Evolutionary conservation across 2,797 vertebrate species (phyloP).

Genomic region (Triplophysa bombifrons): DNA sequence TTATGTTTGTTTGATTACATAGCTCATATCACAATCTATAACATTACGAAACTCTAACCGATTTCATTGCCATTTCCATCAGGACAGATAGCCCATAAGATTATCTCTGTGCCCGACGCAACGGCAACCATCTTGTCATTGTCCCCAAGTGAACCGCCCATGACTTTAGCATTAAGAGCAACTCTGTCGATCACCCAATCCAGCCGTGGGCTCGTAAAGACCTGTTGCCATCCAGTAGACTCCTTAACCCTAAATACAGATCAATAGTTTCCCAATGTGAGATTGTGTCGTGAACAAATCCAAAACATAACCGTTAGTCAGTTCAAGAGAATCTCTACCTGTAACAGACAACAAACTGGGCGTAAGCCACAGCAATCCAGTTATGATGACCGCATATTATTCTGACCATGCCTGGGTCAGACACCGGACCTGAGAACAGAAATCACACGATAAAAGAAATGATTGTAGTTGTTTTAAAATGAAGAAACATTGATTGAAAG

Average conservation of each 20-base stretch:
- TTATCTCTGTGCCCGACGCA: constrained; percentile 84
- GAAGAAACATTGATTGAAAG: too few species aligned
- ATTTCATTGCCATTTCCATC: constrained; percentile 89
- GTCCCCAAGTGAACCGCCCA: constrained; percentile 85
- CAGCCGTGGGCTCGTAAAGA: constrained; percentile 87
- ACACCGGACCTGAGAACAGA: constrained; percentile 66
- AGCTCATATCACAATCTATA: too few species aligned
- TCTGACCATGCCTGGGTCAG: constrained; percentile 84
- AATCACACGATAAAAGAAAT: background rate
- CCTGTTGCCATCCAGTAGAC: constrained; percentile 90
- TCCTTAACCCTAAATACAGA: constrained; percentile 82
- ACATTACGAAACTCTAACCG: constrained; percentile 67
- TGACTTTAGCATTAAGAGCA: constrained; percentile 88
- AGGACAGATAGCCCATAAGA: constrained; percentile 86
- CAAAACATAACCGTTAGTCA: background rate
- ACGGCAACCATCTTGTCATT: constrained; percentile 94
- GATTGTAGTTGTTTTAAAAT: background rate
- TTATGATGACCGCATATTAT: constrained; percentile 90
- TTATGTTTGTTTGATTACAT: too few species aligned
- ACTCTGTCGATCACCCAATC: constrained; percentile 90
- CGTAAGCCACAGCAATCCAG: constrained; percentile 90
- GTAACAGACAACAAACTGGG: constrained; percentile 90
- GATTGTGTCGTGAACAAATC: background rate
- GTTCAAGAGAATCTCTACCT: constrained; percentile 62
- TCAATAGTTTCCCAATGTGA: background rate